Base-by-base conservation (phyloP, 2,797 vertebrate genomes). In the Ptychadena robeensis region DNA sequence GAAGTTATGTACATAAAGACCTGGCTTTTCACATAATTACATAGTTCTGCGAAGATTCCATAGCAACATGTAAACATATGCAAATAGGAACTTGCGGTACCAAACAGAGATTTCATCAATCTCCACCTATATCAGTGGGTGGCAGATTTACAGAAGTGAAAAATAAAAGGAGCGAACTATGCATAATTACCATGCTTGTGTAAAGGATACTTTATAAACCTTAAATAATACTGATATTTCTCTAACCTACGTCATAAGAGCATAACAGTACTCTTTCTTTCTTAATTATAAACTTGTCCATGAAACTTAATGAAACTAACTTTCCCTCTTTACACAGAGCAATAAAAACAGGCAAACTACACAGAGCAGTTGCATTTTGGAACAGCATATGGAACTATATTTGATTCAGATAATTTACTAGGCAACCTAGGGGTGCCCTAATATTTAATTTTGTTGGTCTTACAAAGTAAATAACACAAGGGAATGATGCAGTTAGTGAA, bases 41-140 rank as follows among this genome's bases (percentile, higher is more conserved):
- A 78, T 78, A 53, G 30, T 67, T n/a, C 38, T 53, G n/a, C 40
- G 57, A 35, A 57, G 44, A 68, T 57, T 69, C 31, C 76, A 69
- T 69, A 79, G 76, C 76, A 79, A 59, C 76, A 53, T 44, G 66
- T 68, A 79, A 79, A 68, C 65, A 79, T 30, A 79, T 68, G 76
- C 76, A 68, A 79, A 79, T 68, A 3, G 30, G 2, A 31, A 59
- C 40, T 25, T 69, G 68, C n/a, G 22, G 65, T 22, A 59, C 44
- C 25, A 32, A 4, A 18, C 40, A 57, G 65, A 9, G 65, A 25
- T 25, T 68, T 37, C 64, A 28, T 32, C 61, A 44, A 12, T 44
- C 40, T 34, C 76, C 53, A 79, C 30, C 64, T 75, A 64, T 75
- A 35, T 68, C 44, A 79, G 32, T 30, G 40, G 66, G 64, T 67